These are phyloP conservation scores for Centruroides sculpturatus DNA, from an alignment of 1,140 invertebrate genomes.

Conservation along the genomic window DNA sequence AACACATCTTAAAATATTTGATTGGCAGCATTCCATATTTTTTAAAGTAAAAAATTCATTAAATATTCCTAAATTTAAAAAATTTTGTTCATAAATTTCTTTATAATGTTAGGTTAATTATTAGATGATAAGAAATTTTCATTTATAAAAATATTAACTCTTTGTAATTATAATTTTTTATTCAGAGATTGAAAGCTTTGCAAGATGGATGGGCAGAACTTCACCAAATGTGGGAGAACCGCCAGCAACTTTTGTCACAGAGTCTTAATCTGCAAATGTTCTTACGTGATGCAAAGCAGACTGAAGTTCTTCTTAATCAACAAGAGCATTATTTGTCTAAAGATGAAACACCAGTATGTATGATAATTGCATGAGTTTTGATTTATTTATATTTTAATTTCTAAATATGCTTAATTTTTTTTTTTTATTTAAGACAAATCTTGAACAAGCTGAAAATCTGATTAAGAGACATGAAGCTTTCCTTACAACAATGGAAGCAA, in stretches of 20 bases:
- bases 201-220: slow-evolving; percentile 98
- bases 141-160: too few species aligned
- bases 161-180: slow-evolving; percentile 5
- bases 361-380: background rate
- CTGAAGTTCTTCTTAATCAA: slow-evolving; percentile 91
- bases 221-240: slow-evolving; percentile 98
- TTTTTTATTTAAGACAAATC: slow-evolving; percentile 39
- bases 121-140: too few species aligned
- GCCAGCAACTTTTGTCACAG: slow-evolving; percentile 86
- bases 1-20: too few species aligned
- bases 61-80: too few species aligned
- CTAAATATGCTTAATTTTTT: background rate
- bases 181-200: slow-evolving; percentile 74
- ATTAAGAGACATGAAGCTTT: slow-evolving; percentile 97
- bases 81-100: too few species aligned
- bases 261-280: slow-evolving; percentile 89
- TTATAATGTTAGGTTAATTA: too few species aligned
- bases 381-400: slow-evolving; percentile 1
- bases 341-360: slow-evolving; percentile 71
- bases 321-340: slow-evolving; percentile 91
- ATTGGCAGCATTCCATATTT: too few species aligned
- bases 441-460: slow-evolving; percentile 94
- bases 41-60: too few species aligned
- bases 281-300: slow-evolving; percentile 90
- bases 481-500: slow-evolving; percentile 98